These are phyloP conservation scores for Leptinotarsa juncta DNA, from an alignment of 2,888 invertebrate species.

Conservation along the genomic window DNA sequence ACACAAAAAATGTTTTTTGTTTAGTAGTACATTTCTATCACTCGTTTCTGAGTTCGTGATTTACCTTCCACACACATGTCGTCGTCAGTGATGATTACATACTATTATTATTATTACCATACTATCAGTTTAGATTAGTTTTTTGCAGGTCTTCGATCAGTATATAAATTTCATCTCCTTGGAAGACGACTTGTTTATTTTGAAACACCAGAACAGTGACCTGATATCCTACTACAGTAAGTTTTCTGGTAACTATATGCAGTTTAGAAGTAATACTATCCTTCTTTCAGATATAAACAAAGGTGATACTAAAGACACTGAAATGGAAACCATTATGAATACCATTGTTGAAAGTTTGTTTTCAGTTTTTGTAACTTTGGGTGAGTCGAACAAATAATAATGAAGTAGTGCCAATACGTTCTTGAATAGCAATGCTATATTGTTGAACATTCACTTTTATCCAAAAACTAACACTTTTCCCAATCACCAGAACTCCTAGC, in stretches of 20 bases:
- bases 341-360: constrained; percentile 95
- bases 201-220: constrained; percentile 93
- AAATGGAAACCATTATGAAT: constrained; percentile 95
- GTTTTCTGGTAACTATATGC: constrained; percentile 44
- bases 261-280: not conserved
- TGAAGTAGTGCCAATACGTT: not conserved
- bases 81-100: too few relatives aligned
- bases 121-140: constrained; percentile 18
- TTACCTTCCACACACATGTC: too few relatives aligned
- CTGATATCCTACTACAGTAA: constrained; percentile 91
- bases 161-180: constrained; percentile 98
- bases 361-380: constrained; percentile 96
- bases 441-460: not conserved
- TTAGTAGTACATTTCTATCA: too few relatives aligned
- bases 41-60: too few relatives aligned
- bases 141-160: constrained; percentile 88
- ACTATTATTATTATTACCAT: too few relatives aligned
- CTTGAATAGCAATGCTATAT: not conserved
- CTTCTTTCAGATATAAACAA: constrained; percentile 84
- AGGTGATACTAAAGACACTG: constrained; percentile 92
- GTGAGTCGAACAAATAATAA: constrained; percentile 65
- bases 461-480: too few relatives aligned
- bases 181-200: constrained; percentile 96
- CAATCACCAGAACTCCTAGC: too few relatives aligned
- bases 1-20: too few relatives aligned